Base-by-base conservation (phyloP, 2,888 invertebrate genomes). In the Eupithecia pulchellata region DNA sequence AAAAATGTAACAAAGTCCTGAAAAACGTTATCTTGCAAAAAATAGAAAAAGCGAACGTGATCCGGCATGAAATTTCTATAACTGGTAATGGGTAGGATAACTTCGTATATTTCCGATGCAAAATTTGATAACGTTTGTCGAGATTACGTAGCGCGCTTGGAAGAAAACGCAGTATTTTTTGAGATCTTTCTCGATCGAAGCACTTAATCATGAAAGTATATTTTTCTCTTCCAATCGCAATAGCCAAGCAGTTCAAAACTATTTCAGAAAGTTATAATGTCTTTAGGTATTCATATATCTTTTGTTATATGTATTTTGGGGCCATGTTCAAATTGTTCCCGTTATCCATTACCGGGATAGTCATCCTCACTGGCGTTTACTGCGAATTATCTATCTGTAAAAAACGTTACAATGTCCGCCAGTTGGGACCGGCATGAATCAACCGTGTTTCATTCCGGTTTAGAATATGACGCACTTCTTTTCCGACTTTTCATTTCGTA, bases 401-500 rank as follows among this genome's bases (percentile, higher is more conserved):
- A 4, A 39, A 4, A 39, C 14, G 14, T 39, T 39, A 4, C 14
- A 17, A 4, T 14, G 3, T 14, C 17, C 5, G 0, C 17, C 39
- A 39, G 5, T 39, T n/a, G n/a, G n/a, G n/a, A n/a, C n/a, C n/a
- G n/a, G n/a, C n/a, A 47, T 47, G 9, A 6, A 42, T 6, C n/a
- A n/a, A 42, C 8, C 42, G 42, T 17, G 17, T 39, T 39, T 17
- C 4, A 17, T 39, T 39, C 17, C 39, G 1, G 5, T n/a, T n/a
- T n/a, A 42, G n/a, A 20, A 20, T 11, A 20, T 20, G 20, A 47
- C 20, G 11, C 52, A 25, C 29, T 57, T 29, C 29, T 14, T 25
- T 36, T 70, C 62, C 71, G 71, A 11, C 64, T 71, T 64, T 64
- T 52, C 27, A 29, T 34, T 60, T 63, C 20, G 8, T 4, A 39